Conservation (phyloP, 1,140 invertebrate genomes). For the Lasioglossum baleicum region DNA sequence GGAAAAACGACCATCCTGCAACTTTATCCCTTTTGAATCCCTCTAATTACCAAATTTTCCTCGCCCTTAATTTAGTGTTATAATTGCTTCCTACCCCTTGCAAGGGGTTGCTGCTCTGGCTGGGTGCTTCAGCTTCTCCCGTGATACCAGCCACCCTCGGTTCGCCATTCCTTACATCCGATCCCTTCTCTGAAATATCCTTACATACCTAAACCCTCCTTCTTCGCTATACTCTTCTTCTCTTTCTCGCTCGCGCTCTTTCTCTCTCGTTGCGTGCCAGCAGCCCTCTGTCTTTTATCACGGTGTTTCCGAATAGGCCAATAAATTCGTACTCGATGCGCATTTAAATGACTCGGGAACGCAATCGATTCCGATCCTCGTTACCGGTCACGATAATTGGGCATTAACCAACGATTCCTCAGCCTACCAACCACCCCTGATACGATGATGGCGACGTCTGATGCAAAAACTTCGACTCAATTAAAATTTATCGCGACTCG, state of each 20-base stretch:
- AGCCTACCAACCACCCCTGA: not conserved
- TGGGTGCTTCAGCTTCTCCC: slow-evolving; percentile 53
- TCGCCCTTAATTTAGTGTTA: slow-evolving; percentile 77
- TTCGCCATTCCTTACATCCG: slow-evolving; percentile 64
- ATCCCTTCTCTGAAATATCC: slow-evolving; percentile 39
- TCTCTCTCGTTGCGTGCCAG: not conserved
- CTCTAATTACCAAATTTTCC: slow-evolving; percentile 80
- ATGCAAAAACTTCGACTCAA: not conserved
- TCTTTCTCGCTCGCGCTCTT: too few species aligned
- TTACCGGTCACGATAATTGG: slow-evolving; percentile 33
- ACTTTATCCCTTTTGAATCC: slow-evolving; percentile 76
- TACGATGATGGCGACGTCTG: not conserved
- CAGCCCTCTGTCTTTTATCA: slow-evolving; percentile 53
- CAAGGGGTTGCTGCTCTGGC: slow-evolving; percentile 55
- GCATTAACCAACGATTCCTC: slow-evolving; percentile 17
- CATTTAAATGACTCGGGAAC: slow-evolving; percentile 61
- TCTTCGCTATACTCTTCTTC: not conserved
- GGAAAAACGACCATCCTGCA: slow-evolving; percentile 59
- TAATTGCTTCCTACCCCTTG: slow-evolving; percentile 76
- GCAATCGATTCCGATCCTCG: slow-evolving; percentile 41
- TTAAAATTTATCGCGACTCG: not conserved
- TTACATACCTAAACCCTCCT: slow-evolving; percentile 36
- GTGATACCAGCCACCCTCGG: slow-evolving; percentile 56
- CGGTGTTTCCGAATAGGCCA: slow-evolving; percentile 45
- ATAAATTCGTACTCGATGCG: slow-evolving; percentile 57